Evolutionary conservation across 2,113 vertebrate species (phyloP).

Genomic region (Nyctibius bracteatus): DNA sequence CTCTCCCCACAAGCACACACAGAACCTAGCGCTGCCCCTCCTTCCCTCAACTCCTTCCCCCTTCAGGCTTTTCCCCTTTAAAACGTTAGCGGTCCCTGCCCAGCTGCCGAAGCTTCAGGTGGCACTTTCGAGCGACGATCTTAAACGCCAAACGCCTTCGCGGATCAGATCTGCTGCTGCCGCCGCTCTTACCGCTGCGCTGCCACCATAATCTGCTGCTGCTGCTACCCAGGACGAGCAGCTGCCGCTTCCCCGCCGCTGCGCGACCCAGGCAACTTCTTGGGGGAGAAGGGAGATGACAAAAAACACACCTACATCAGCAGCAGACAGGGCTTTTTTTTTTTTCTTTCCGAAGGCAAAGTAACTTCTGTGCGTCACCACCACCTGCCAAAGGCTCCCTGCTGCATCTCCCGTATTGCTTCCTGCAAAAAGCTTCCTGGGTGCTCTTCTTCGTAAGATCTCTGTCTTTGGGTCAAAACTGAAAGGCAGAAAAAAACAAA

Average conservation of each 20-base stretch:
- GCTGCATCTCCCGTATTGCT: background rate
- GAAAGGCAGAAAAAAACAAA: background rate
- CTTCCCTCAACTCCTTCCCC: background rate
- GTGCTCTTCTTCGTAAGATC: background rate
- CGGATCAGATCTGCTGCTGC: slow-evolving; percentile 10
- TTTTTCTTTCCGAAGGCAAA: background rate
- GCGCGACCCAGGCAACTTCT: slow-evolving; percentile 34
- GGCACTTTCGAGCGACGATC: slow-evolving; percentile 17
- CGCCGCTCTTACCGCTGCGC: background rate
- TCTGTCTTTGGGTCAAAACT: background rate
- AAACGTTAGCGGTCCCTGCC: background rate
- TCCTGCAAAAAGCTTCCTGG: background rate
- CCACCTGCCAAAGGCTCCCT: slow-evolving; percentile 16
- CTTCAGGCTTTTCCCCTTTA: background rate
- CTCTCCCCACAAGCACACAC: background rate
- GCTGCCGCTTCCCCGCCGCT: slow-evolving; percentile 46
- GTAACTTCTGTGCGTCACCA: slow-evolving; percentile 11
- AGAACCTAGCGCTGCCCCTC: background rate
- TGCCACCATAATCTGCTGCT: slow-evolving; percentile 72
- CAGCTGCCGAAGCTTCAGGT: slow-evolving; percentile 59
- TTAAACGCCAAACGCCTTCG: slow-evolving; percentile 27
- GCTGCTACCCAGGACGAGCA: slow-evolving; percentile 31
- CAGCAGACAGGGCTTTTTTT: background rate
- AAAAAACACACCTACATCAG: background rate
- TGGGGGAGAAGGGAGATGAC: background rate